Evolutionary conservation across 2,888 invertebrate species (phyloP).

Genomic region (Acronicta psi): DNA sequence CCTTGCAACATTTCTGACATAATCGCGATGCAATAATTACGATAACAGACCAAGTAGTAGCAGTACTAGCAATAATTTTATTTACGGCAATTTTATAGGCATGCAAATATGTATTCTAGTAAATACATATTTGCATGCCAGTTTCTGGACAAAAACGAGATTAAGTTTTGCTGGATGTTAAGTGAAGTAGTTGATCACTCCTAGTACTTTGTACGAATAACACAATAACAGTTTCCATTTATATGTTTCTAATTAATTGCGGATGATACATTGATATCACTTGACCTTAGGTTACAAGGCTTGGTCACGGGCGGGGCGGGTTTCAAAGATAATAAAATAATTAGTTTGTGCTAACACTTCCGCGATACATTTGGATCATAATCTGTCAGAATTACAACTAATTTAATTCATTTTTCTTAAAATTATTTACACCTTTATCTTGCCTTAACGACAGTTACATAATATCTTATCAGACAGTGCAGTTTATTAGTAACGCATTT

Average conservation of each 20-base stretch:
- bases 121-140: too few relatives aligned
- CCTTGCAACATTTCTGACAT: slow-evolving; percentile 6
- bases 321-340: slow-evolving; percentile 62
- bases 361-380: slow-evolving; percentile 46
- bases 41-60: slow-evolving; percentile 41
- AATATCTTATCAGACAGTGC: slow-evolving; percentile 44
- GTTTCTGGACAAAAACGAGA: not conserved
- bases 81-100: slow-evolving; percentile 18
- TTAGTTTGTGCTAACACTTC: slow-evolving; percentile 60
- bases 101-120: slow-evolving; percentile 1
- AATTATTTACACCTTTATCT: slow-evolving; percentile 13
- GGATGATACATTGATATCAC: slow-evolving; percentile 56
- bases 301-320: slow-evolving; percentile 66
- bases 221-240: slow-evolving; percentile 44
- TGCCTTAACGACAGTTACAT: slow-evolving; percentile 50
- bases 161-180: too few relatives aligned
- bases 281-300: slow-evolving; percentile 66
- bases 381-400: slow-evolving; percentile 20
- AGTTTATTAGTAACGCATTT: slow-evolving; percentile 62
- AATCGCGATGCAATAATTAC: slow-evolving; percentile 39
- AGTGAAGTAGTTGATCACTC: slow-evolving; percentile 1
- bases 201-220: slow-evolving; percentile 27
- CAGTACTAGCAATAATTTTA: too few relatives aligned
- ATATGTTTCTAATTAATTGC: slow-evolving; percentile 49
- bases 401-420: not conserved